phyloP scores from a whole-genome alignment of 1,140 invertebrate species.

The Phenacoccus solenopsis region DNA sequence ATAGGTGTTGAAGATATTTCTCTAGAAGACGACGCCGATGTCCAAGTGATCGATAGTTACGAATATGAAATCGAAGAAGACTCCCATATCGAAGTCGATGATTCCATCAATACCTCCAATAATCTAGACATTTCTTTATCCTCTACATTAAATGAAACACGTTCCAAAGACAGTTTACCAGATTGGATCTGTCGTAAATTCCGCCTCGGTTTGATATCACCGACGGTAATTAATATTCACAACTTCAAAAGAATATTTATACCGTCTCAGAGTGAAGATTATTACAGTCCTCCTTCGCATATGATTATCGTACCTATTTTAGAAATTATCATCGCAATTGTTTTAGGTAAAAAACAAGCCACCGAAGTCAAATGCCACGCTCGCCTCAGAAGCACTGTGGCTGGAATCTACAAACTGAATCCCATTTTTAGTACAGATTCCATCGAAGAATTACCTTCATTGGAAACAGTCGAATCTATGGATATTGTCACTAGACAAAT shows the following conservation, averaged over 20 bases:
- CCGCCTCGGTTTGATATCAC: neutral
- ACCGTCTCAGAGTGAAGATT: neutral
- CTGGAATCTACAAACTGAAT: neutral
- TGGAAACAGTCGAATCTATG: neutral
- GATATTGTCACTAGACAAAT: no score
- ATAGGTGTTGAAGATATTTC: neutral
- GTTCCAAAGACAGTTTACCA: neutral
- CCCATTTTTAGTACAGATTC: neutral
- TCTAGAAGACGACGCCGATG: neutral
- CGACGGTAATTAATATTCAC: neutral
- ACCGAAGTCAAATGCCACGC: neutral
- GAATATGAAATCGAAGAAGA: neutral
- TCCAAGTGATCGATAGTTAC: neutral
- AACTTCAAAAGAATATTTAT: neutral
- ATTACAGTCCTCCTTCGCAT: neutral
- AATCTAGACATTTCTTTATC: neutral
- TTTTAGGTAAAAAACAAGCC: neutral
- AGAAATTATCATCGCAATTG: neutral
- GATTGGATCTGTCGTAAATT: neutral
- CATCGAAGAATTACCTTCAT: neutral
- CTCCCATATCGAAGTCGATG: neutral
- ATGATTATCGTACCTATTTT: neutral
- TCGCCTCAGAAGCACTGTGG: neutral
- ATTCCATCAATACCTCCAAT: neutral
- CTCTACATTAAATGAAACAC: neutral